Conservation (phyloP, 2,113 vertebrate genomes). For the Cairina moschata region DNA sequence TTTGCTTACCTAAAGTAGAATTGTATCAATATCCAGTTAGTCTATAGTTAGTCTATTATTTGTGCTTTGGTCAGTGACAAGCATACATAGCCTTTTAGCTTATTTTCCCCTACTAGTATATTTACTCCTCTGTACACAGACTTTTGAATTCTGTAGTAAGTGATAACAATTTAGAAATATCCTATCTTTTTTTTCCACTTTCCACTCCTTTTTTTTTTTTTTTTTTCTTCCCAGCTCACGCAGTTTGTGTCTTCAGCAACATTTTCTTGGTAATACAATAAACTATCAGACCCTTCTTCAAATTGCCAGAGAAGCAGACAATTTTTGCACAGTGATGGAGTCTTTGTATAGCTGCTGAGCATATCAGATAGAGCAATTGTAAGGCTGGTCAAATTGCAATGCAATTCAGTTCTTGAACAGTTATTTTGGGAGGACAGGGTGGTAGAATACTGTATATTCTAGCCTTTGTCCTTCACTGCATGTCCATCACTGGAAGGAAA, state of each 20-base stretch:
- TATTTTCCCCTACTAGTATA: neutral
- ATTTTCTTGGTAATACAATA: neutral
- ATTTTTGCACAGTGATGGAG: neutral
- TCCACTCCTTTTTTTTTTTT: neutral
- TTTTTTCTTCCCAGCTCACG: neutral
- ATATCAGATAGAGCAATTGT: fast-evolving
- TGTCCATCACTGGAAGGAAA: neutral
- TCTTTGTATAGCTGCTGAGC: neutral
- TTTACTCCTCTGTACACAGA: neutral
- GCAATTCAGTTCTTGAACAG: neutral
- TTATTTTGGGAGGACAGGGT: neutral
- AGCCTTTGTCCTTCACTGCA: neutral
- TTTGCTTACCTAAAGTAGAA: neutral
- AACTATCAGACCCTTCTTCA: neutral
- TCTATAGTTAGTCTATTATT: neutral
- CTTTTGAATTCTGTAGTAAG: neutral
- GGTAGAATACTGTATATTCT: neutral
- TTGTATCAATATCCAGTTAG: neutral
- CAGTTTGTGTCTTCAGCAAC: neutral
- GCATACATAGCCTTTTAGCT: neutral
- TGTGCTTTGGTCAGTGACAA: neutral
- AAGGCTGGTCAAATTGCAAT: neutral
- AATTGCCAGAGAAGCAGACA: neutral
- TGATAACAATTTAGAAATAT: neutral
- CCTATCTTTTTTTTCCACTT: neutral